A percentile compares a stretch with the other conserved stretches of the same genome.
These are phyloP conservation scores for Leucoma salicis DNA, from an alignment of 2,888 invertebrate species.

Conservation along the genomic window DNA sequence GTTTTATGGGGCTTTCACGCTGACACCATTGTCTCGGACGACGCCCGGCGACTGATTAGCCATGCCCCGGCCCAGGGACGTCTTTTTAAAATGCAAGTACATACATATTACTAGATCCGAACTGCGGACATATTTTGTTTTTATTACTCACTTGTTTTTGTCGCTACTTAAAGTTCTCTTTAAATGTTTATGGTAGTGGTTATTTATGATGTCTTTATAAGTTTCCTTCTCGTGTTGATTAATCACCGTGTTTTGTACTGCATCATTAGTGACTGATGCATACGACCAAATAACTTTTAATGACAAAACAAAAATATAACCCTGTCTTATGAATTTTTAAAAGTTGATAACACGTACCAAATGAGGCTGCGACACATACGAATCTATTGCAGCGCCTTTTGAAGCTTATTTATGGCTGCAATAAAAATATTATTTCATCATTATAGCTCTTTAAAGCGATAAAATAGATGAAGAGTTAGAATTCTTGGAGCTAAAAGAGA, in stretches of 20 bases:
- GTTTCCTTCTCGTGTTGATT: slow-evolving; percentile 8
- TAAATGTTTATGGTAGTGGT: slow-evolving; percentile 24
- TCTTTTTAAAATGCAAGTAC: slow-evolving; percentile 33
- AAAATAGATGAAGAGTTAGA: too few relatives aligned
- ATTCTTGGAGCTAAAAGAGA: too few relatives aligned
- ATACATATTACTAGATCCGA: slow-evolving; percentile 33
- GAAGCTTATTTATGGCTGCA: too few relatives aligned
- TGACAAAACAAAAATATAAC: too few relatives aligned
- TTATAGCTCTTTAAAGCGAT: too few relatives aligned
- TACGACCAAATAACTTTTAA: too few relatives aligned
- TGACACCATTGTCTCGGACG: slow-evolving; percentile 66
- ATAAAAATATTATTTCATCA: too few relatives aligned
- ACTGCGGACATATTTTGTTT: slow-evolving; percentile 34
- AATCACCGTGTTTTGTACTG: slow-evolving; percentile 9
- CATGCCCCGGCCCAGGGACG: slow-evolving; percentile 53
- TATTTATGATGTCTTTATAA: slow-evolving; percentile 23
- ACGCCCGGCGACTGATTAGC: slow-evolving; percentile 59
- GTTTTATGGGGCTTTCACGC: slow-evolving; percentile 76
- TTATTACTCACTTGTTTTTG: slow-evolving; percentile 19
- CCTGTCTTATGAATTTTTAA: too few relatives aligned
- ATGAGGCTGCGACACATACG: too few relatives aligned
- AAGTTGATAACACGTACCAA: too few relatives aligned
- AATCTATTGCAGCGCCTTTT: too few relatives aligned
- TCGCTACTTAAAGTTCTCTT: slow-evolving; percentile 23
- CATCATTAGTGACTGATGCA: slow-evolving; percentile 23